These are phyloP conservation scores for Eilema depressum DNA, from an alignment of 2,888 invertebrate species.

Conservation along the genomic window DNA sequence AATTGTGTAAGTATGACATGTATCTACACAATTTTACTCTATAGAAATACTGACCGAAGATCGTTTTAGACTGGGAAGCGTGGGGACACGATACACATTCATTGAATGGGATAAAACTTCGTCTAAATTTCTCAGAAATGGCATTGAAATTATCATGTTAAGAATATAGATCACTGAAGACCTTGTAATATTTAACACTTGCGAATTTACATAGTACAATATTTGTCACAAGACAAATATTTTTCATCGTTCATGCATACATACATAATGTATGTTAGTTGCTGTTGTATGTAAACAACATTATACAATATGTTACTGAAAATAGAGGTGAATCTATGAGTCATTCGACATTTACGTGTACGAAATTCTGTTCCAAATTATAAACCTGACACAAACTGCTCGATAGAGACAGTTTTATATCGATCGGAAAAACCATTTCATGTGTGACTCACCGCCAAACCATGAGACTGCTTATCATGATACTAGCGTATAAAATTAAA, in stretches of 20 bases:
- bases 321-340: conserved; percentile 10
- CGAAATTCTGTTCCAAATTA: conserved; percentile 8
- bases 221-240: conserved; percentile 3
- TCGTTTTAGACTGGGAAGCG: neutral
- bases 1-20: no score
- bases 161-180: neutral
- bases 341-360: conserved; percentile 3
- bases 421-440: conserved; percentile 14
- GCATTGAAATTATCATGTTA: neutral
- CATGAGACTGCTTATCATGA: neutral
- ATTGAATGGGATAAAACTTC: neutral
- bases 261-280: neutral
- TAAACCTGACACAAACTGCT: conserved; percentile 7
- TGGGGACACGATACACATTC: neutral
- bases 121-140: neutral
- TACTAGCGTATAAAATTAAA: neutral
- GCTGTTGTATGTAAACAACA: conserved; percentile 7
- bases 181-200: neutral
- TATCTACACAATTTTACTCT: no score
- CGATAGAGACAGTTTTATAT: conserved; percentile 14
- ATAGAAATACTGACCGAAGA: neutral
- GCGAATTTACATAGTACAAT: conserved; percentile 6
- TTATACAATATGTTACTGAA: conserved; percentile 15
- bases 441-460: conserved; percentile 11
- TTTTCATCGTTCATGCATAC: conserved; percentile 5